Conservation (phyloP, 2,113 vertebrate species). For the Murina feae region DNA sequence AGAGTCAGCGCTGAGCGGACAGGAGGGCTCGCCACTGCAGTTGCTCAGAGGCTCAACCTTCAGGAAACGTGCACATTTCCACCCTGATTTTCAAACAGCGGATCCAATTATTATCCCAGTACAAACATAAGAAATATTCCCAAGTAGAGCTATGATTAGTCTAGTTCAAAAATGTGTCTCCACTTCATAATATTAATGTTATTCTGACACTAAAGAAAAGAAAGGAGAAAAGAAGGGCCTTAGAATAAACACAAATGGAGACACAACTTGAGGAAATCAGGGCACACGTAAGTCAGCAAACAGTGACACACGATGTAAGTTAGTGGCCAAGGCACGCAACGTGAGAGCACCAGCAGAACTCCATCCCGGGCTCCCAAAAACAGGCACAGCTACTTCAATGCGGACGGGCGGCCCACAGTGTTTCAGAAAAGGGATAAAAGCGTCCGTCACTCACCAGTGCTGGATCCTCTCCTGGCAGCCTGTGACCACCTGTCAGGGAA, state of each 20-base stretch:
- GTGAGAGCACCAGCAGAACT: conserved; percentile 43
- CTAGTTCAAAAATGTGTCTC: conserved; percentile 19
- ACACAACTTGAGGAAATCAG: conserved; percentile 16
- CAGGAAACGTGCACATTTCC: background rate
- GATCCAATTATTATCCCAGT: conserved; percentile 18
- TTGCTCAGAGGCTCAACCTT: conserved; percentile 38
- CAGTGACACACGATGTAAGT: conserved; percentile 42
- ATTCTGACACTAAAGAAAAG: conserved; percentile 9
- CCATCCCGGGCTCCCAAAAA: conserved; percentile 46
- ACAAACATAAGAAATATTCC: background rate
- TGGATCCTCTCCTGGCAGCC: conserved; percentile 92
- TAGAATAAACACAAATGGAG: conserved; percentile 37
- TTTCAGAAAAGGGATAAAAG: conserved; percentile 76
- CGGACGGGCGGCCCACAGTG: conserved; percentile 65
- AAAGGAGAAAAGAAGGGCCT: background rate
- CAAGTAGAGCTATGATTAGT: background rate
- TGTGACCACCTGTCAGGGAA: conserved; percentile 95
- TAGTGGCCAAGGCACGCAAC: conserved; percentile 42
- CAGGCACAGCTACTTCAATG: conserved; percentile 43
- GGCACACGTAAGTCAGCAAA: conserved; percentile 33
- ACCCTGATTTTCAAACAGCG: conserved; percentile 35
- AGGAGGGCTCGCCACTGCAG: background rate
- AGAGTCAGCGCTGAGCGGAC: conserved; percentile 41
- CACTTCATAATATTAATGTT: background rate
- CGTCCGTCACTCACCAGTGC: conserved; percentile 92